These are phyloP conservation scores for Smutsia temminckii DNA, from an alignment of 2,797 vertebrate genomes.

Conservation along the genomic window DNA sequence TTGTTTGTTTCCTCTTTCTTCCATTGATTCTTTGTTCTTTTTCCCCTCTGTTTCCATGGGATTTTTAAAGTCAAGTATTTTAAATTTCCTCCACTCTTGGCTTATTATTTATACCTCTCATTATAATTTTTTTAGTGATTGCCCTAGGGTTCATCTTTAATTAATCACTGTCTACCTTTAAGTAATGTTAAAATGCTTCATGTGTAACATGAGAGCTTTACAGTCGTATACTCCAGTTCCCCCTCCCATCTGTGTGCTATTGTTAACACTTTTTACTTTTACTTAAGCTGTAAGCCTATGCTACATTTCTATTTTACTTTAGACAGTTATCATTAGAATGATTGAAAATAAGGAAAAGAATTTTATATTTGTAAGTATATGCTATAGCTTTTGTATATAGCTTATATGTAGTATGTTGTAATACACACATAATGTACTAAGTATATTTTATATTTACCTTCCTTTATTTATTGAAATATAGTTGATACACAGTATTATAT, in stretches of 20 bases:
- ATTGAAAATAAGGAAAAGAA: background rate
- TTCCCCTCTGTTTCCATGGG: background rate
- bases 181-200: background rate
- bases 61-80: background rate
- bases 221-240: background rate
- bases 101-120: background rate
- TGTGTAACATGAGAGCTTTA: background rate
- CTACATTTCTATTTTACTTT: background rate
- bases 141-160: background rate
- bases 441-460: background rate
- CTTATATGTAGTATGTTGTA: background rate
- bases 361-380: background rate
- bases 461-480: too few species aligned
- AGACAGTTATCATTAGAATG: background rate
- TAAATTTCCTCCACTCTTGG: background rate
- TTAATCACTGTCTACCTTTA: background rate
- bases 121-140: conserved; percentile 9
- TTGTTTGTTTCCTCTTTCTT: background rate
- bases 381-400: background rate
- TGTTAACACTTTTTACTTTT: background rate
- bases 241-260: background rate
- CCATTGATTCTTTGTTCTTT: background rate
- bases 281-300: background rate
- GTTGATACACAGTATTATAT: too few species aligned
- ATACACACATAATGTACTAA: background rate